Evolutionary conservation across 64 coral and sea anemone genomes (phyloP).

Genomic region (Montipora foliosa): DNA sequence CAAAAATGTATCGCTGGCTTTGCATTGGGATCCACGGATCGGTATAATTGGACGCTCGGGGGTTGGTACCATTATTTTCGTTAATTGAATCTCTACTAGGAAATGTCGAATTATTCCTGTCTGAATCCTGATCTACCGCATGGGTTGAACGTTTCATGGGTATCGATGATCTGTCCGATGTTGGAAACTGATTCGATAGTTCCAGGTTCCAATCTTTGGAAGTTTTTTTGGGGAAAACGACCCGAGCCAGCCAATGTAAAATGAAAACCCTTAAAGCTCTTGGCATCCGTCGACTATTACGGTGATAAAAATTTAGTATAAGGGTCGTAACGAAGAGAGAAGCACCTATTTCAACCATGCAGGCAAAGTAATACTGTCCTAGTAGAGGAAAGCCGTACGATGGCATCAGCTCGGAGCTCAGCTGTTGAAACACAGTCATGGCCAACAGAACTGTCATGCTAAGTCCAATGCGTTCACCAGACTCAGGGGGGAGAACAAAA

Average conservation of each 20-base stretch:
- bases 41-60: not conserved
- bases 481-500: conserved; percentile 94
- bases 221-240: conserved; percentile 44
- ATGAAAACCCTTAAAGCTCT: conserved; percentile 60
- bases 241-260: conserved; percentile 44
- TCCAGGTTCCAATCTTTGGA: conserved; percentile 25
- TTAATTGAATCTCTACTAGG: not conserved
- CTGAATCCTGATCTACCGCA: not conserved
- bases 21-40: conserved; percentile 51
- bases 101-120: not conserved
- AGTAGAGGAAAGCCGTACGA: conserved; percentile 93
- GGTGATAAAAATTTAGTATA: conserved; percentile 96
- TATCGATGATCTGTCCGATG: not conserved
- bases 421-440: conserved; percentile 98
- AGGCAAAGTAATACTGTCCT: conserved; percentile 90
- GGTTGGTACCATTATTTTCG: not conserved
- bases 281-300: conserved; percentile 81
- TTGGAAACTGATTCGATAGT: not conserved
- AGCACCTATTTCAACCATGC: conserved; percentile 90
- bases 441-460: conserved; percentile 93
- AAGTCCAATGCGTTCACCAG: conserved; percentile 90
- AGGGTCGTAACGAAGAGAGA: conserved; percentile 84
- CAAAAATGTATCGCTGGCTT: not conserved
- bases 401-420: conserved; percentile 90
- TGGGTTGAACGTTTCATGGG: not conserved